Evolutionary conservation across 2,797 vertebrate genomes (phyloP), one percentile per base, ranked within the genome.

Genomic region (Botia almorhae): DNA sequence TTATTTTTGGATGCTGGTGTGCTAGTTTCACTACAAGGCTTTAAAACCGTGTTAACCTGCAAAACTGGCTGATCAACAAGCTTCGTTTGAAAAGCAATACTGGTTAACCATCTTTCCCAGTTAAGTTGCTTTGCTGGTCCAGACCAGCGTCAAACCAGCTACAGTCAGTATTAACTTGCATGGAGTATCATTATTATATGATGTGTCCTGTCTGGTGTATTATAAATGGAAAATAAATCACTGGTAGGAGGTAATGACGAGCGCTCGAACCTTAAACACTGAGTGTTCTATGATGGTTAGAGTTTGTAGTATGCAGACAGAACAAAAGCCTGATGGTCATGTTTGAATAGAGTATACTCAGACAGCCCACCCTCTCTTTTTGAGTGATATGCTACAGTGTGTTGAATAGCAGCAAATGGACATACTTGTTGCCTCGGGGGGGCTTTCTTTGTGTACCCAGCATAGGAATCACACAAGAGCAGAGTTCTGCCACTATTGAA

Each of bases 381-480:
- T 74, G 70, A 82, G 55, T 73, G 75, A 75, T 55, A 46, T 4
- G 4, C 51, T 46, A 43, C 33, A 46, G 65, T 81, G 71, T 81
- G 48, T 65, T 76, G 69, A 85, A 81, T 81, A 79, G 83, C 73
- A 33, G 53, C 72, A 83, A 61, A 58, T 48, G 33, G 67, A 78
- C 33, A 51, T 76, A 69, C 70, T 78, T 33, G 68, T 51, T 65
- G 61, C 76, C 86, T 75, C 84, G n/a, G 74, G 78, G 78, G 78
- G 69, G 55, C 68, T 80, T 65, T 78, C 74, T 85, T 85, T 84
- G 81, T 83, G 84, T 72, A 79, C 29, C 67, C 61, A 75, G 79
- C 58, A 71, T 23, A 76, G 29, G 7, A 26, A 74, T 67, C 26
- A 64, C 23, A 51, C 56, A 56, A 78, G 64, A 67, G 63, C 51